Percentiles rank a stretch among this genome's conserved stretches.
Evolutionary conservation across 2,888 invertebrate species (phyloP).

Genomic region (Neoitamus cyanurus): DNA sequence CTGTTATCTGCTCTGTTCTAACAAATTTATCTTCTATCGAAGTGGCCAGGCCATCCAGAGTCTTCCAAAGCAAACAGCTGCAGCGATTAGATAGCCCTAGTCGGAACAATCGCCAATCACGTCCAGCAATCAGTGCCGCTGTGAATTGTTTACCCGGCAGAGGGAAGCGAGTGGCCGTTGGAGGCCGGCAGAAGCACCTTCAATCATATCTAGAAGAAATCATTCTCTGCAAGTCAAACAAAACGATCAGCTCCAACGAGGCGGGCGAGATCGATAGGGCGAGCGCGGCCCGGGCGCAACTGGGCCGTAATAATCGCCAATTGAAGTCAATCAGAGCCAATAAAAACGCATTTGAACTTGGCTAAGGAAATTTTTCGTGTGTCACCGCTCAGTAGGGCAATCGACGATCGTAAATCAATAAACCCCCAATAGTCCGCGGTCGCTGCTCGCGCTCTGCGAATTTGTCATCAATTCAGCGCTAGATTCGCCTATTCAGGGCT

Average conservation of each 20-base stretch:
- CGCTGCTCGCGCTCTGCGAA: not conserved
- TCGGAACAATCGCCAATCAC: not conserved
- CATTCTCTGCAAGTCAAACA: not conserved
- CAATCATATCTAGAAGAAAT: not conserved
- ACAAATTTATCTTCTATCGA: not conserved
- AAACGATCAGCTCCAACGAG: not conserved
- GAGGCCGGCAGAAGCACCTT: not conserved
- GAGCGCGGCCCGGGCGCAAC: not conserved
- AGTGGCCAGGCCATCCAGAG: not conserved
- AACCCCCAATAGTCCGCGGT: not conserved
- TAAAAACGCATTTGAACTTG: slow-evolving; percentile 36
- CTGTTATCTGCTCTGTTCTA: not conserved
- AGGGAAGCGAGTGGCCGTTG: not conserved
- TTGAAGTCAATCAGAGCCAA: slow-evolving; percentile 22
- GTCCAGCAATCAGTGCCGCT: not conserved
- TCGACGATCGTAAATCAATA: slow-evolving; percentile 19
- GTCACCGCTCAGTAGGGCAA: not conserved
- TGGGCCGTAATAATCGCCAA: slow-evolving; percentile 21
- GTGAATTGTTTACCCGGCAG: not conserved
- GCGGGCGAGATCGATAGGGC: not conserved
- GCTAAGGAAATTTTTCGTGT: slow-evolving; percentile 26
- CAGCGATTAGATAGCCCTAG: not conserved
- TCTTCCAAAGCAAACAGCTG: not conserved
- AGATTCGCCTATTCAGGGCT: slow-evolving; percentile 11
- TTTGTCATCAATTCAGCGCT: slow-evolving; percentile 14